Percentiles rank a stretch among this genome's conserved stretches.
phyloP scores from a whole-genome alignment of 2,113 vertebrate species.

The Pollimyrus isidori region DNA sequence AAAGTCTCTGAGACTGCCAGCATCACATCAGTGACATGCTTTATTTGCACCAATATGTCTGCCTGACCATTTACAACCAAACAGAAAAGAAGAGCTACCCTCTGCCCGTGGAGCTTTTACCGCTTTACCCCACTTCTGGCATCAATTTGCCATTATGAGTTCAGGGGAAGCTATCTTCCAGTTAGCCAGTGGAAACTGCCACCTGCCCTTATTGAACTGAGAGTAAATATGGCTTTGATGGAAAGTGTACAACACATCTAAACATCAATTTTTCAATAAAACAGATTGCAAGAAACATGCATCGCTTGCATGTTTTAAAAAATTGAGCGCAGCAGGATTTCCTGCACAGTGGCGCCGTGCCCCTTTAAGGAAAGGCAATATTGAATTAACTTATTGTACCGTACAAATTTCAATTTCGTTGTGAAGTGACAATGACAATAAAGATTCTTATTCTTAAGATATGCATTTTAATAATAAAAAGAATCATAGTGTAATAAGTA shows the following conservation, averaged over 20 bases:
- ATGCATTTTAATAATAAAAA: neutral
- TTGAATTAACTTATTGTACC: slow-evolving; percentile 23
- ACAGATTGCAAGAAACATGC: neutral
- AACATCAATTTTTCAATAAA: neutral
- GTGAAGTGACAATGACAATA: too few relatives aligned
- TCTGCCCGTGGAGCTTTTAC: neutral
- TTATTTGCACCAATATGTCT: neutral
- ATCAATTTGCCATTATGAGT: neutral
- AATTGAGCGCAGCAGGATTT: neutral
- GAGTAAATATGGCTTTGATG: neutral
- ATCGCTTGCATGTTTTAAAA: neutral
- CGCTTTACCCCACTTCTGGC: neutral
- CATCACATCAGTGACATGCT: neutral
- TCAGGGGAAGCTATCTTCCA: neutral
- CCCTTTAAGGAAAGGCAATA: neutral
- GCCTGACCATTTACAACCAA: neutral
- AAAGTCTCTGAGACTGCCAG: too few relatives aligned
- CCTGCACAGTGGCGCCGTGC: neutral
- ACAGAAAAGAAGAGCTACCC: neutral
- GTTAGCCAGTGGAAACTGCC: neutral
- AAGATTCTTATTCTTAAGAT: neutral
- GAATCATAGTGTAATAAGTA: neutral
- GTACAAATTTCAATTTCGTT: neutral
- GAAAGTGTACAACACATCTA: neutral
- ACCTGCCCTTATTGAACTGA: neutral